phyloP scores from a whole-genome alignment of 1,140 invertebrate genomes.

The Babylonia areolata region DNA sequence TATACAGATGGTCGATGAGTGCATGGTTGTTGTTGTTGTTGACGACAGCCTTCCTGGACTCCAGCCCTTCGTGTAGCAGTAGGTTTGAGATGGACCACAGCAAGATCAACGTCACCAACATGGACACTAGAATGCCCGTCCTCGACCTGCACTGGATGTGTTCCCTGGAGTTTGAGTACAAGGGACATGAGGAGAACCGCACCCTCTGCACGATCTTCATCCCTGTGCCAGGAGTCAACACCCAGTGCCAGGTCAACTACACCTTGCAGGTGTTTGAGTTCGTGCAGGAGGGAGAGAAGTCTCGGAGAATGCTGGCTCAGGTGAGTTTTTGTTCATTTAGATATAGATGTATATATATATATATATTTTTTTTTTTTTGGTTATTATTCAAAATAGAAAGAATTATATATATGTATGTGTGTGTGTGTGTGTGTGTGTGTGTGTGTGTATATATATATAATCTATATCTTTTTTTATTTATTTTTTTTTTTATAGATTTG shows the following conservation, averaged over 20 bases:
- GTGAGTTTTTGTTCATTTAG: background rate
- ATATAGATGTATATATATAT: too few relatives aligned
- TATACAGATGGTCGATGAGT: too few relatives aligned
- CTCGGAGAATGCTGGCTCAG: background rate
- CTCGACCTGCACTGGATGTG: background rate
- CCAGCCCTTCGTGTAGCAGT: slow-evolving; percentile 23
- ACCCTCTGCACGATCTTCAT: slow-evolving; percentile 30
- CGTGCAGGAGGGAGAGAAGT: background rate
- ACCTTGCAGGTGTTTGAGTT: background rate
- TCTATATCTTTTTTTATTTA: too few relatives aligned
- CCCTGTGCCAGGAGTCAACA: background rate
- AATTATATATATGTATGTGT: too few relatives aligned
- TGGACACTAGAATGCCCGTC: background rate
- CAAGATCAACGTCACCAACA: slow-evolving; percentile 23
- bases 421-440: too few relatives aligned
- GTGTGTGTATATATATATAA: too few relatives aligned
- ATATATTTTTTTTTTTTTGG: too few relatives aligned
- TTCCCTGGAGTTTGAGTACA: slow-evolving; percentile 13
- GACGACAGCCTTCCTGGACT: slow-evolving; percentile 24
- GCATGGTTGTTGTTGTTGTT: too few relatives aligned
- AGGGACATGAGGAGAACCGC: slow-evolving; percentile 25
- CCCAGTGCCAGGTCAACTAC: background rate
- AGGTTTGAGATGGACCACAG: slow-evolving; percentile 4
- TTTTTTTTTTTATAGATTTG: too few relatives aligned
- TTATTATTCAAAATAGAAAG: too few relatives aligned